Conservation (phyloP, 2,797 vertebrate species). For the Gadopsis marmoratus region DNA sequence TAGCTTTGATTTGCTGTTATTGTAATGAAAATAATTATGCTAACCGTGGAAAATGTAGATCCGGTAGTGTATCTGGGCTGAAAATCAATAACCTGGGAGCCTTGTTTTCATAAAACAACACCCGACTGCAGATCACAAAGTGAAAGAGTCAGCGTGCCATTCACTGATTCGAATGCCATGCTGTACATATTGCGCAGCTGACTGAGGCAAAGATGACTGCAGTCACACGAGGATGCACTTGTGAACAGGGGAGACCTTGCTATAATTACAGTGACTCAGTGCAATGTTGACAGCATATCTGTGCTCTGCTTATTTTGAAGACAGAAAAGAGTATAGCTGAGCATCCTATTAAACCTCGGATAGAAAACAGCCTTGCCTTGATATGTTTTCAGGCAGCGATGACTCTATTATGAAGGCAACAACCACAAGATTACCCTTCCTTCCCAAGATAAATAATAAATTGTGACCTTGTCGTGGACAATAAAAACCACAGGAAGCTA, state of each 20-base stretch:
- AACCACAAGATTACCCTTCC: constrained; percentile 58
- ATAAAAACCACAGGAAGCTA: constrained; percentile 69
- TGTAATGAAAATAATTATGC: constrained; percentile 14
- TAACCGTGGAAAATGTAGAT: not conserved
- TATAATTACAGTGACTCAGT: constrained; percentile 70
- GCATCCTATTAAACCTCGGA: constrained; percentile 53
- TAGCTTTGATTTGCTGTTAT: constrained; percentile 11
- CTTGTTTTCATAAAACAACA: constrained; percentile 55
- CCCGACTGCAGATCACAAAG: constrained; percentile 22
- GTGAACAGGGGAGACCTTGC: constrained; percentile 56
- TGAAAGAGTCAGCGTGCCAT: constrained; percentile 27
- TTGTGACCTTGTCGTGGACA: constrained; percentile 73
- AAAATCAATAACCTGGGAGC: constrained; percentile 38
- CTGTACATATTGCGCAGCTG: constrained; percentile 50
- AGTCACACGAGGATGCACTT: constrained; percentile 60
- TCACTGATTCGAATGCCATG: constrained; percentile 32
- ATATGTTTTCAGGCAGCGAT: constrained; percentile 55
- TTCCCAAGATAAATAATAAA: constrained; percentile 78
- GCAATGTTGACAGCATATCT: constrained; percentile 64
- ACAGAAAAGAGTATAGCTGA: constrained; percentile 38
- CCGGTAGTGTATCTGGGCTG: not conserved
- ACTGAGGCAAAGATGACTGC: constrained; percentile 62
- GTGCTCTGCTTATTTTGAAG: constrained; percentile 62
- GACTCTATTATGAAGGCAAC: constrained; percentile 67
- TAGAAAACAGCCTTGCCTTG: constrained; percentile 51